Evolutionary conservation across 2,797 vertebrate genomes (phyloP).

Genomic region (Tadarida brasiliensis): DNA sequence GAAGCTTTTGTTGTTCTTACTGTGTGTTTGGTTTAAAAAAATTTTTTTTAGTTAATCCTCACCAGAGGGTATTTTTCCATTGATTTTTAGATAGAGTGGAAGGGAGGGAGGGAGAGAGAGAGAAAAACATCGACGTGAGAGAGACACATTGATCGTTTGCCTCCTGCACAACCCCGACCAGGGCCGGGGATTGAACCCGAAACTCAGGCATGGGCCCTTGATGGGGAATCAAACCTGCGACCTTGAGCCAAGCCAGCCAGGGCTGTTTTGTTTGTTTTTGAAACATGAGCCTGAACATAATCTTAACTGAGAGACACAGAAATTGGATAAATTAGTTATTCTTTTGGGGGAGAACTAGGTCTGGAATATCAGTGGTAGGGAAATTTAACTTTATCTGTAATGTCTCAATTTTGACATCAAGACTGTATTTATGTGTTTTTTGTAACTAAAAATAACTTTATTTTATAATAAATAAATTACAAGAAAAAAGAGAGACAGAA

Average conservation of each 20-base stretch:
- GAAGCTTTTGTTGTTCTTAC: conserved; percentile 34
- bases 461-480: conserved; percentile 14
- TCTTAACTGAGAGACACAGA: not conserved
- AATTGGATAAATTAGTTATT: conserved; percentile 33
- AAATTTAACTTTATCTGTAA: conserved; percentile 15
- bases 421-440: conserved; percentile 9
- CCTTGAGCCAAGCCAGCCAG: too few relatives aligned
- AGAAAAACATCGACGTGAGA: too few relatives aligned
- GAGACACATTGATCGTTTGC: too few relatives aligned
- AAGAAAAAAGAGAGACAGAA: not conserved
- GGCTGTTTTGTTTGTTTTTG: not conserved
- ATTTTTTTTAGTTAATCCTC: too few relatives aligned
- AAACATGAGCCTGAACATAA: not conserved
- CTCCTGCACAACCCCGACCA: too few relatives aligned
- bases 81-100: too few relatives aligned
- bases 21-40: not conserved
- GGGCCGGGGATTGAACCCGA: too few relatives aligned
- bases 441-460: not conserved
- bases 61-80: too few relatives aligned
- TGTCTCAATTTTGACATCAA: not conserved
- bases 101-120: too few relatives aligned
- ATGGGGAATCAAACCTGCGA: too few relatives aligned
- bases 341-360: not conserved
- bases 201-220: too few relatives aligned
- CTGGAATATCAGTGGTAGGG: not conserved